phyloP scores from a whole-genome alignment of 2,888 invertebrate genomes.

The Tetheella fluctuosa region DNA sequence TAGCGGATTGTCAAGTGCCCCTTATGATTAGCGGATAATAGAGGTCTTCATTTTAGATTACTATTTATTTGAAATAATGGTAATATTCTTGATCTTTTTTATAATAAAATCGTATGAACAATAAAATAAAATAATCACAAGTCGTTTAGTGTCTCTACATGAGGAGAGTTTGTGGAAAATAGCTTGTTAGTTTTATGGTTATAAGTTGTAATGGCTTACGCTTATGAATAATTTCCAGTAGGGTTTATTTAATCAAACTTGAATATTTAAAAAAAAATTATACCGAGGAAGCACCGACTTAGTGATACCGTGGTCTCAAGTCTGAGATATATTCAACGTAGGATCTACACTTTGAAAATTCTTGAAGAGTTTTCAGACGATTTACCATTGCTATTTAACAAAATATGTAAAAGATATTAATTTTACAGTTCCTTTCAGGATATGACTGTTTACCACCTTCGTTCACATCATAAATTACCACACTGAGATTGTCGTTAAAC shows the following conservation, averaged over 20 bases:
- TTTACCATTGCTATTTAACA: too few relatives aligned
- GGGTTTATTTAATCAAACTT: background rate
- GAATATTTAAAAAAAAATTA: background rate
- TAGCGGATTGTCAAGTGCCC: conserved; percentile 16
- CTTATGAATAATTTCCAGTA: background rate
- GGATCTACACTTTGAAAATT: background rate
- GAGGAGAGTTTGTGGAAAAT: too few relatives aligned
- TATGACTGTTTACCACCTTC: too few relatives aligned
- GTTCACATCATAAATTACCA: too few relatives aligned
- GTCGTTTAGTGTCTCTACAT: background rate
- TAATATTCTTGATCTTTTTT: background rate
- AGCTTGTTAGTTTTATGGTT: too few relatives aligned
- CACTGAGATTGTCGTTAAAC: too few relatives aligned
- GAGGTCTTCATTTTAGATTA: conserved; percentile 19
- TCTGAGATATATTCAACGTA: background rate
- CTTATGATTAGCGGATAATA: conserved; percentile 26
- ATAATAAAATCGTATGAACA: background rate
- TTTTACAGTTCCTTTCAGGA: too few relatives aligned
- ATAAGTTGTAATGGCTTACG: too few relatives aligned
- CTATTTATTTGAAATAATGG: background rate
- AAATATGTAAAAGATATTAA: too few relatives aligned
- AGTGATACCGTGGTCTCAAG: background rate
- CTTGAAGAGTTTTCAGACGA: too few relatives aligned
- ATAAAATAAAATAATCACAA: background rate
- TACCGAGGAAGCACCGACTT: background rate